phyloP scores from a whole-genome alignment of 2,888 invertebrate species.

The Phengaris arion region DNA sequence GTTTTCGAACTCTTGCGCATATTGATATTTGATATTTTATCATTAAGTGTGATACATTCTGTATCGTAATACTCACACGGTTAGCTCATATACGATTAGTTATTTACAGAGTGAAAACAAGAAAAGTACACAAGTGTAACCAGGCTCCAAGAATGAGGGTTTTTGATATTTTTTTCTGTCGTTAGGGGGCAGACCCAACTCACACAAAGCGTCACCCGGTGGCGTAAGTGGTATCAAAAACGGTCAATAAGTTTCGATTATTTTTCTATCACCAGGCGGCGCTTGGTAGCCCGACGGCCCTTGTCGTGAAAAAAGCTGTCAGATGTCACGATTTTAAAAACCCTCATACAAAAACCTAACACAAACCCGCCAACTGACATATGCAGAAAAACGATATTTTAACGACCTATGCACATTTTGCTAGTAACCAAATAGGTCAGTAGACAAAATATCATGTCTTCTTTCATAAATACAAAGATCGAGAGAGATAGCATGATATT shows the following conservation, averaged over 20 bases:
- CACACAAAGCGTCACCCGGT: too few relatives aligned
- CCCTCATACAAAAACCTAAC: neutral
- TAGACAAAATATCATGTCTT: too few relatives aligned
- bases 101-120: neutral
- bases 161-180: too few relatives aligned
- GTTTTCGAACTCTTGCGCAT: neutral
- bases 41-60: neutral
- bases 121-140: slow-evolving; percentile 3
- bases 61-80: slow-evolving; percentile 1
- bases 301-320: too few relatives aligned
- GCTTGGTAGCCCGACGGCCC: too few relatives aligned
- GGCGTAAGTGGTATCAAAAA: too few relatives aligned
- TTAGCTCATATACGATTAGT: neutral
- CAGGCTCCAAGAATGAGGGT: neutral
- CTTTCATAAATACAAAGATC: too few relatives aligned
- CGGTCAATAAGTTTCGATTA: too few relatives aligned
- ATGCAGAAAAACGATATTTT: neutral
- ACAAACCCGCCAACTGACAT: neutral
- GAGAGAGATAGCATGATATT: too few relatives aligned
- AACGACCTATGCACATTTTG: neutral
- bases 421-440: neutral
- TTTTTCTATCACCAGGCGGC: too few relatives aligned
- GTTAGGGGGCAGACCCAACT: too few relatives aligned
- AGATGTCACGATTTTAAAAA: too few relatives aligned
- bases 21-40: neutral